Evolutionary conservation across 2,797 vertebrate species (phyloP).

Genomic region (Schizothorax lantsangensis): DNA sequence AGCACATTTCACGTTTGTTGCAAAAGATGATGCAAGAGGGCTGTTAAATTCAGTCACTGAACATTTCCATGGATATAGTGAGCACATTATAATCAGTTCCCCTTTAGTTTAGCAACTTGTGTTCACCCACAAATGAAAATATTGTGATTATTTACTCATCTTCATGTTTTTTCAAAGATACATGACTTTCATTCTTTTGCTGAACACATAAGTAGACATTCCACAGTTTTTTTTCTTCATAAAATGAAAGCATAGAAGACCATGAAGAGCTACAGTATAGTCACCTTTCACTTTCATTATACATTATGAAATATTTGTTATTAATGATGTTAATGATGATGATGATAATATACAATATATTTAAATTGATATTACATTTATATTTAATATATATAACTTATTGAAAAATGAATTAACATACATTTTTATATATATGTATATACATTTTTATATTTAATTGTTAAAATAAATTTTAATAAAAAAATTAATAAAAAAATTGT

Average conservation of each 20-base stretch:
- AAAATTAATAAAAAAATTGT: no score
- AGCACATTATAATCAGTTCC: neutral
- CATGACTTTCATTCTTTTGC: neutral
- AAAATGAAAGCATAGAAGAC: neutral
- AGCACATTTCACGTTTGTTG: constrained; percentile 21
- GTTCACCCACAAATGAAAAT: neutral
- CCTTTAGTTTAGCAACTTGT: constrained; percentile 8
- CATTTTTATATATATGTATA: no score
- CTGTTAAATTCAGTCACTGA: constrained; percentile 18
- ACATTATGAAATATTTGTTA: neutral
- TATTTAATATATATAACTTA: no score
- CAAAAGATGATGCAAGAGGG: constrained; percentile 32
- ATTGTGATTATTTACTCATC: constrained; percentile 10
- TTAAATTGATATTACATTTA: neutral
- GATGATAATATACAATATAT: neutral
- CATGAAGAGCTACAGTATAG: neutral
- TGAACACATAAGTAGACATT: neutral
- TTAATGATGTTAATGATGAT: neutral
- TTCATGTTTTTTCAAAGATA: constrained; percentile 2
- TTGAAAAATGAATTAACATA: no score
- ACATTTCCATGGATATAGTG: constrained; percentile 15
- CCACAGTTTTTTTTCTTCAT: no score
- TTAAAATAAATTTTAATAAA: no score
- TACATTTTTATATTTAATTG: no score
- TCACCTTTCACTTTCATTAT: neutral